Evolutionary conservation across 2,797 vertebrate genomes (phyloP), one percentile per base, ranked within the genome.

Genomic region (Aldrovandia affinis): DNA sequence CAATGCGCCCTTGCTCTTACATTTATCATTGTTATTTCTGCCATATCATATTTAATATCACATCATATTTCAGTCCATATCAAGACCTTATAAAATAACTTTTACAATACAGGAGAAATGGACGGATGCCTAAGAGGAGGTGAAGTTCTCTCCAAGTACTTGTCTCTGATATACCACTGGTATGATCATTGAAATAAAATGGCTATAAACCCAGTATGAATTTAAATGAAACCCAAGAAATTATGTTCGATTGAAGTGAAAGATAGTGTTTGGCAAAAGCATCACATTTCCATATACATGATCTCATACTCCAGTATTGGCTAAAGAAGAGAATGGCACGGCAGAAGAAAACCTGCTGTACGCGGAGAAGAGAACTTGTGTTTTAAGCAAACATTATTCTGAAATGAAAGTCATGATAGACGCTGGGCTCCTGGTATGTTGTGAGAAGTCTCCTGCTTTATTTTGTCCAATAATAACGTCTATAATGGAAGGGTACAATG

Each of bases 401-500:
- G 30, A 3, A 70, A 36, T 70, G 30, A 15, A 70, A 14, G 65
- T 70, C 15, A 12, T 42, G 75, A 63, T 44, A 75, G 81, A 22
- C 33, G 54, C 6, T 59, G 36, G 30, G 52, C 50, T 57, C 52
- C 33, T 47, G 54, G 44, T 9, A 70, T 44, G 22, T 59, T 47
- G 44, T 22, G 6, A 44, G 30, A 5, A 10, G 33, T 80, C 59
- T 80, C 50, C 79, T 80, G 50, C 9, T 80, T 20, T 59, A 59
- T 33, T 57, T 54, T 33, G 54, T 20, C 28, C 42, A 2, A 28
- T 12, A 9, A 4, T 12, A 9, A 4, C 36, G 54, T 22, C 79
- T 33, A 61, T 65, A 78, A 57, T 36, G 36, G 28, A 81, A n/a
- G 83, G 47, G 75, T 22, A 59, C 47, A n/a, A 50, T 84, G 83